These are phyloP conservation scores for Chlamydotis undulata DNA, from an alignment of 2,113 vertebrate species.

Conservation along the genomic window DNA sequence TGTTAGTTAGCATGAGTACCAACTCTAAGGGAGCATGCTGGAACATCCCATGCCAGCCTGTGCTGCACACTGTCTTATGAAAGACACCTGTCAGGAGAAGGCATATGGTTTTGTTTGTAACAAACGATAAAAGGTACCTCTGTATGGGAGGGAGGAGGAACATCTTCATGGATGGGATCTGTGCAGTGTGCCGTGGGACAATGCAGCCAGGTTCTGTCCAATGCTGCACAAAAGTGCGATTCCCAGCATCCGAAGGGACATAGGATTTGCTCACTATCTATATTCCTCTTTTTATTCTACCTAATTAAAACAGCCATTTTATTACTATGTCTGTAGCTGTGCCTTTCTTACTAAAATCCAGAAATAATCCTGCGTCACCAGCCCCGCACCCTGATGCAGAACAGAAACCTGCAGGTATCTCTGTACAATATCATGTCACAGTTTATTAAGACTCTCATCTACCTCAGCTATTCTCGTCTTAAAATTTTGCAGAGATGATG, in stretches of 20 bases:
- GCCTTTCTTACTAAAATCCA: neutral
- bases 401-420: neutral
- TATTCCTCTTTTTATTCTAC: neutral
- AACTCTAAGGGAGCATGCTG: neutral
- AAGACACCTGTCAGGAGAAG: neutral
- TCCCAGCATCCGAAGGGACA: fast-evolving
- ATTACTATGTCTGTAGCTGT: neutral
- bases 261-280: neutral
- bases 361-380: neutral
- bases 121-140: neutral
- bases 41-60: neutral
- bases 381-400: neutral
- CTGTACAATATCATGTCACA: neutral
- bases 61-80: neutral
- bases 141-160: neutral
- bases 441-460: neutral
- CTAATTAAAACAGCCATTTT: neutral
- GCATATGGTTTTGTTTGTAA: neutral
- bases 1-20: neutral
- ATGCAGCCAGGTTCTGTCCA: neutral
- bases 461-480: neutral
- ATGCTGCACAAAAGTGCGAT: neutral
- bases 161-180: fast-evolving
- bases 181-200: neutral
- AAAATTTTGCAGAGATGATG: neutral